Base-by-base conservation (phyloP, 2,888 invertebrate genomes). In the Cryptocephalus primarius region DNA sequence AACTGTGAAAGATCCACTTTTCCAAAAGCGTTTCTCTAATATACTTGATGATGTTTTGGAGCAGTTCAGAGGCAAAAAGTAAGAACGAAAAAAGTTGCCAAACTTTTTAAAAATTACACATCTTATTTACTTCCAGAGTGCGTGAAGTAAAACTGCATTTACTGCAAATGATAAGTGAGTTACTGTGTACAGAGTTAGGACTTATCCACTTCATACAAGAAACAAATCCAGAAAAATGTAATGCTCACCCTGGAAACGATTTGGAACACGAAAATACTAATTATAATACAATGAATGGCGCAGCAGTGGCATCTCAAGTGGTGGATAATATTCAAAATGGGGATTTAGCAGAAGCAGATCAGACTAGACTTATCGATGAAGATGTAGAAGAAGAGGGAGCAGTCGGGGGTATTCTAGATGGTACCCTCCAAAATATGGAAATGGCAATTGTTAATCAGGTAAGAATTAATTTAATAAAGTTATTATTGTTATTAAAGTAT, bases 301-400 rank as follows among this genome's bases (percentile, higher is more conserved):
- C 22, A 22, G 22, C 22, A 22, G 22, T 22, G 22, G 22, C 6
- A 2, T 22, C 22, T 22, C 22, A 22, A 22, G 22, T 52, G 11
- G 72, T 72, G 13, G 75, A 75, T 55, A 77, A 55, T 32, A 55
- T 77, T 64, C 76, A 78, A 51, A 82, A 88, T 63, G 85, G 81
- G 31, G 88, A 88, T 61, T 69, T 88, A 53, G 86, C 87, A 0
- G 88, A 88, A 68, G 87, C 87, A 9, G 88, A 88, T 71, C 87
- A 87, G 67, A 82, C 83, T 44, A 76, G 83, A 55, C 75, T 71
- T 9, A 67, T 67, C 45, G 65, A 61, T 40, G 57, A 63, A 32
- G 65, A 63, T 6, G 61, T 56, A 8, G 58, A 60, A 39, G 65
- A 64, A 13, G 68, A 68, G 48, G 71, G 70, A 10, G 70, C 70